Conservation (phyloP, 35 echinoderm and acorn worm genomes). For the Ophioderma brevispina region DNA sequence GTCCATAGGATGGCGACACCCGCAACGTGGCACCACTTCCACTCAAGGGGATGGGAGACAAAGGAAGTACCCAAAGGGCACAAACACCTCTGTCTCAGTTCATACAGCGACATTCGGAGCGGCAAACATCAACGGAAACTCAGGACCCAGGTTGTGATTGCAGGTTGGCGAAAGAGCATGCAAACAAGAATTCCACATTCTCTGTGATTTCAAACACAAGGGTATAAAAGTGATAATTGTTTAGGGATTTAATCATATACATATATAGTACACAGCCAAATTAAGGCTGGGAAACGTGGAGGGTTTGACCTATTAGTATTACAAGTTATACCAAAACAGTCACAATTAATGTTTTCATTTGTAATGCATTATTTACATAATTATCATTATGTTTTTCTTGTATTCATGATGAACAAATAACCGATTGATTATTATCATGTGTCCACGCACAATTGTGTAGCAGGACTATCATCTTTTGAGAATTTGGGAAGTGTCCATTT, state of each 20-base stretch:
- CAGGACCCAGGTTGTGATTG: constrained; percentile 35
- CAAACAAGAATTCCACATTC: not conserved
- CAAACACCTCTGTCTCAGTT: constrained; percentile 23
- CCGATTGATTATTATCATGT: no score
- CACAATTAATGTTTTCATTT: no score
- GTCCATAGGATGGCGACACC: constrained; percentile 23
- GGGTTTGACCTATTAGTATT: no score
- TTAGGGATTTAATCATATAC: not conserved
- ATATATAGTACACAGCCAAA: not conserved
- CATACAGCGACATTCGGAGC: not conserved
- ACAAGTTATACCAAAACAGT: no score
- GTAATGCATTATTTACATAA: no score
- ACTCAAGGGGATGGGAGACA: constrained; percentile 46
- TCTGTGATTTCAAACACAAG: not conserved
- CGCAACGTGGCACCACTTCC: constrained; percentile 38
- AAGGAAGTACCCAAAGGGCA: constrained; percentile 27
- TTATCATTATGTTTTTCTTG: no score
- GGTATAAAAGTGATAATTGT: not conserved
- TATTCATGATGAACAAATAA: no score
- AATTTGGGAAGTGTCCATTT: no score
- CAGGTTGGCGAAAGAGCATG: constrained; percentile 18
- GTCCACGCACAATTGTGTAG: no score
- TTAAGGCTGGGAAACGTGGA: not conserved
- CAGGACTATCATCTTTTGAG: no score
- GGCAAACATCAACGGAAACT: constrained; percentile 1